Percentiles rank a stretch among this genome's conserved stretches.
Conservation (phyloP, 2,888 invertebrate species). For the Colostygia pectinataria region DNA sequence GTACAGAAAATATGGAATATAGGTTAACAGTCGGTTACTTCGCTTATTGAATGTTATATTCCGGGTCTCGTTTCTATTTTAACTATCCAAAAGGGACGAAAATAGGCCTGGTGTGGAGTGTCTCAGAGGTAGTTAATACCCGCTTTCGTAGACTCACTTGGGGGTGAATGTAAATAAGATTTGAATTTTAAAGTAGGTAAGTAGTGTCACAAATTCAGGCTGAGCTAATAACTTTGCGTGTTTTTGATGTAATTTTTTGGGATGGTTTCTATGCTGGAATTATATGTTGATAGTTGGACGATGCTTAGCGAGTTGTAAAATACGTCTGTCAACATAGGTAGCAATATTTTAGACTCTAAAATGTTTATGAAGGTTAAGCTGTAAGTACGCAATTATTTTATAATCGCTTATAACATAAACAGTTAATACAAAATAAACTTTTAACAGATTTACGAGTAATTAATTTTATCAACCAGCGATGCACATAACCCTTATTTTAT, state of each 20-base stretch:
- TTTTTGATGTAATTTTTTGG: conserved; percentile 30
- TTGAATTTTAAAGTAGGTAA: conserved; percentile 68
- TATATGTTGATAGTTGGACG: conserved; percentile 24
- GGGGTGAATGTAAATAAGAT: conserved; percentile 75
- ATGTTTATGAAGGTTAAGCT: conserved; percentile 25
- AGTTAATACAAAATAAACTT: no score
- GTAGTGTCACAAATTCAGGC: conserved; percentile 24
- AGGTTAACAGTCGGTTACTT: conserved; percentile 40
- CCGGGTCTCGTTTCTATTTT: conserved; percentile 68
- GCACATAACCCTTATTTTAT: no score
- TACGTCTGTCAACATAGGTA: conserved; percentile 27
- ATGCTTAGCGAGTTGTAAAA: conserved; percentile 24
- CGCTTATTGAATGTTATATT: conserved; percentile 71
- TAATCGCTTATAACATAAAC: no score
- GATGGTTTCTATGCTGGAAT: conserved; percentile 22
- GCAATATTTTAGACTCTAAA: conserved; percentile 25
- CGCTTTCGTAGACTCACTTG: conserved; percentile 59
- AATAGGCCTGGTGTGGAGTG: conserved; percentile 60
- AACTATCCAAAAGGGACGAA: conserved; percentile 64
- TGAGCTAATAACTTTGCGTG: conserved; percentile 30
- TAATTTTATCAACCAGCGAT: no score
- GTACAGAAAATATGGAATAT: conserved; percentile 41
- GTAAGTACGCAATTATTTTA: conserved; percentile 14
- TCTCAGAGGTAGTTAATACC: conserved; percentile 60
- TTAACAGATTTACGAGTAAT: no score